These are phyloP conservation scores for Benthosema pterotum DNA, from an alignment of 2,797 vertebrate genomes.

Conservation along the genomic window DNA sequence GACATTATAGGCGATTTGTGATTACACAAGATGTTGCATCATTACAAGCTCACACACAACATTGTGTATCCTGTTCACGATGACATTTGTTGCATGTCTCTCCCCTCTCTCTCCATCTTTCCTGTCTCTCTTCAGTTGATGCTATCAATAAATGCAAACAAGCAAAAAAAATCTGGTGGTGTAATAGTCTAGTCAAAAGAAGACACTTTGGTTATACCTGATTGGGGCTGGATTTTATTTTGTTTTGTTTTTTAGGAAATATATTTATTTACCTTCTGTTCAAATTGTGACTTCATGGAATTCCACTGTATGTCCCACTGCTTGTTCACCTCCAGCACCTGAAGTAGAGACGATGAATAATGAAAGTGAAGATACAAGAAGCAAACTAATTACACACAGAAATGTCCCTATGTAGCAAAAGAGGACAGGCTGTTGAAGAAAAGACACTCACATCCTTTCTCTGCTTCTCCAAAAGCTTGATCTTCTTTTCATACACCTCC, in stretches of 20 bases:
- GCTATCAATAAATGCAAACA: no score
- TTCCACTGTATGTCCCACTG: conserved; percentile 99
- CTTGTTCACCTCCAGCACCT: conserved; percentile 99
- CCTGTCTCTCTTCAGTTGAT: no score
- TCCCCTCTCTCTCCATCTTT: no score
- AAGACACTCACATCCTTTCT: conserved; percentile 90
- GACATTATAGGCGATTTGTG: no score
- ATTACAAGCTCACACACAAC: no score
- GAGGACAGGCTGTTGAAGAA: conserved; percentile 44
- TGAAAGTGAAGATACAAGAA: conserved; percentile 41
- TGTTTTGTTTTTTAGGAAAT: no score
- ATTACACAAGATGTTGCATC: no score
- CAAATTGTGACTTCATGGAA: conserved; percentile 96
- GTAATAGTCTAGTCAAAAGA: background rate
- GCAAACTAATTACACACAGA: conserved; percentile 56
- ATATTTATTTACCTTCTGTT: conserved; percentile 93
- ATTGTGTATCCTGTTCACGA: no score
- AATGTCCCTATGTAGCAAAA: conserved; percentile 64
- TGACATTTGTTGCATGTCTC: no score
- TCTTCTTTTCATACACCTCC: conserved; percentile 91
- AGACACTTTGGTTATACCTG: background rate
- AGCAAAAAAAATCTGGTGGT: no score
- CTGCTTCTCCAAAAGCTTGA: conserved; percentile 97
- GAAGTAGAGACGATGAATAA: conserved; percentile 45
- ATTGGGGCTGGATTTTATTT: background rate